A percentile compares a stretch with the other conserved stretches of the same genome.
Evolutionary conservation across 2,113 vertebrate species (phyloP).

Genomic region (Chaenogobius annularis): DNA sequence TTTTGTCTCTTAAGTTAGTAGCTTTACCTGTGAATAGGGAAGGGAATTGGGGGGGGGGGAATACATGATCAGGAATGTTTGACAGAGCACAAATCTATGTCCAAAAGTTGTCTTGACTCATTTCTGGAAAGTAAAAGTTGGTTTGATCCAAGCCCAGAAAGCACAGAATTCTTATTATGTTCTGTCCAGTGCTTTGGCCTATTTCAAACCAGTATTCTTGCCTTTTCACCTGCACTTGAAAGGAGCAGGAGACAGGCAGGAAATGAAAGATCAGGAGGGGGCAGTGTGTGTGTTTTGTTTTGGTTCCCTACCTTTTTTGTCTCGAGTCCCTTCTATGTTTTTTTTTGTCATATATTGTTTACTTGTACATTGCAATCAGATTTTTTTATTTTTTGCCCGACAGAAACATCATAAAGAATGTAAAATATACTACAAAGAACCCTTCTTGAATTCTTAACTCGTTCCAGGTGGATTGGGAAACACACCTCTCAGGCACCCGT

Average conservation of each 20-base stretch:
- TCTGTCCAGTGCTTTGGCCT: not conserved
- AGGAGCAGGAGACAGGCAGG: constrained; percentile 1
- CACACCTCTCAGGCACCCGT: too few species aligned
- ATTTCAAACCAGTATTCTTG: not conserved
- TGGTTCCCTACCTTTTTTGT: too few species aligned
- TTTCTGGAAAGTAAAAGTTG: not conserved
- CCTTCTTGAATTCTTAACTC: too few species aligned
- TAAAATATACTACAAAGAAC: too few species aligned
- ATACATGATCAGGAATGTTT: not conserved
- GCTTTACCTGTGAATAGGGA: not conserved
- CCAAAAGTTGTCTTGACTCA: not conserved
- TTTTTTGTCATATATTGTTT: too few species aligned
- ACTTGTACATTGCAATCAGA: too few species aligned
- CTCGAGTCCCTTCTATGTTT: too few species aligned
- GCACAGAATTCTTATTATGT: not conserved
- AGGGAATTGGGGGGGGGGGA: too few species aligned
- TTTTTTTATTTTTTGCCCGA: too few species aligned
- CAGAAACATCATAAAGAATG: too few species aligned
- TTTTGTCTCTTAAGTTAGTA: too few species aligned
- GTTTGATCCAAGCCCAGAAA: not conserved
- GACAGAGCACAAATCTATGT: not conserved
- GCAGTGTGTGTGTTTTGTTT: not conserved
- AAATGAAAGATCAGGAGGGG: constrained; percentile 10
- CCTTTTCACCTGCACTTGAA: constrained; percentile 1
- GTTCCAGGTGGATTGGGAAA: too few species aligned